Percentiles rank a stretch among this genome's conserved stretches.
Conservation (phyloP, 2,113 vertebrate species). For the Hipposideros armiger region DNA sequence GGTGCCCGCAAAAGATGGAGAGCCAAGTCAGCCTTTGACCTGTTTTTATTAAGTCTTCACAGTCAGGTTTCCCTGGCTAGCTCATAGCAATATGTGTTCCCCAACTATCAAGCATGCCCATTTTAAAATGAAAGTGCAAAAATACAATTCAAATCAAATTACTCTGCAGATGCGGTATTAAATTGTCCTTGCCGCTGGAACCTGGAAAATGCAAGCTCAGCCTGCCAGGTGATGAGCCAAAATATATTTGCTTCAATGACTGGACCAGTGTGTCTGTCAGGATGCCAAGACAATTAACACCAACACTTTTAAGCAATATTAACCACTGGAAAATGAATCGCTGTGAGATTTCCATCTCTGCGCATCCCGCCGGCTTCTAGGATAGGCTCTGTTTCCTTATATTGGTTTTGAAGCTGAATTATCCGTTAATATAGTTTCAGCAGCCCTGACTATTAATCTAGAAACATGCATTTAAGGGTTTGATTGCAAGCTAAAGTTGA, state of each 20-base stretch:
- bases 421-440: conserved; percentile 65
- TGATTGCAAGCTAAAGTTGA: conserved; percentile 55
- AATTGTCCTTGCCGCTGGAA: conserved; percentile 65
- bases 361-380: conserved; percentile 41
- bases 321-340: conserved; percentile 66
- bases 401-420: conserved; percentile 75
- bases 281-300: conserved; percentile 74
- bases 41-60: conserved; percentile 61
- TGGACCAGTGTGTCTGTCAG: conserved; percentile 53
- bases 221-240: conserved; percentile 65
- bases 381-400: conserved; percentile 50
- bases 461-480: conserved; percentile 59
- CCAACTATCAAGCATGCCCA: conserved; percentile 4
- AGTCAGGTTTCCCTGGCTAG: conserved; percentile 32
- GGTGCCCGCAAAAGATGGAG: background rate
- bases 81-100: conserved; percentile 48
- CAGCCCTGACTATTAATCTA: conserved; percentile 70
- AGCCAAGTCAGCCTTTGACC: background rate
- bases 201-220: conserved; percentile 70
- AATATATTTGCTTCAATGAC: conserved; percentile 54
- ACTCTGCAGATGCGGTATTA: conserved; percentile 68
- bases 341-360: conserved; percentile 69
- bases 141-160: conserved; percentile 80
- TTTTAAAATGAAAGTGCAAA: conserved; percentile 73
- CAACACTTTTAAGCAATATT: conserved; percentile 67